Percentiles rank a stretch among this genome's conserved stretches.
Conservation (phyloP, 2,113 vertebrate species). For the Mus pahari region DNA sequence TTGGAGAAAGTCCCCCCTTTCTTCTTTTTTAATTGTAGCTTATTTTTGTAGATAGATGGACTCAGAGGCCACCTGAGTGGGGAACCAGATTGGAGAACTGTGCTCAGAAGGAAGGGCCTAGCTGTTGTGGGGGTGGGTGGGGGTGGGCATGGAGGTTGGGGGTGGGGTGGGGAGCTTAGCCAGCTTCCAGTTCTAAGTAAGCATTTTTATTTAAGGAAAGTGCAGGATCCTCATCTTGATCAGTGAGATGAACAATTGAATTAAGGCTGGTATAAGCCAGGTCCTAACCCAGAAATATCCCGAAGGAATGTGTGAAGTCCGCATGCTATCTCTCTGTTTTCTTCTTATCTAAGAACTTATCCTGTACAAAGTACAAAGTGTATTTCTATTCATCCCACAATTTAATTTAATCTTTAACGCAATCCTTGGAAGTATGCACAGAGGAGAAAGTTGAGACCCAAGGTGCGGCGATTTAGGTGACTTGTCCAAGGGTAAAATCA, state of each 20-base stretch:
- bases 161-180: background rate
- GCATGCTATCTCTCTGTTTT: background rate
- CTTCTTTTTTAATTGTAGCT: background rate
- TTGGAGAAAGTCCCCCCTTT: background rate
- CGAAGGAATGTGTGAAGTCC: background rate
- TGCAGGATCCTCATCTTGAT: background rate
- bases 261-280: background rate
- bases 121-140: background rate
- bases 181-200: constrained; percentile 32
- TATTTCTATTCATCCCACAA: background rate
- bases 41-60: background rate
- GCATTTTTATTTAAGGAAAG: background rate
- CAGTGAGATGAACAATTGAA: background rate
- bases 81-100: background rate
- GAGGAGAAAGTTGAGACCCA: constrained; percentile 38
- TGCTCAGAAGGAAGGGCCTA: background rate
- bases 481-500: background rate
- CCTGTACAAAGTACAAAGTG: background rate
- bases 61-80: constrained; percentile 5
- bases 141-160: background rate
- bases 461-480: background rate
- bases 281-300: background rate
- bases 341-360: constrained; percentile 22
- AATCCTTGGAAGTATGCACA: background rate
- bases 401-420: background rate